Base-by-base conservation (phyloP, 2,797 vertebrate species). In the Acrossocheilus fasciatus region DNA sequence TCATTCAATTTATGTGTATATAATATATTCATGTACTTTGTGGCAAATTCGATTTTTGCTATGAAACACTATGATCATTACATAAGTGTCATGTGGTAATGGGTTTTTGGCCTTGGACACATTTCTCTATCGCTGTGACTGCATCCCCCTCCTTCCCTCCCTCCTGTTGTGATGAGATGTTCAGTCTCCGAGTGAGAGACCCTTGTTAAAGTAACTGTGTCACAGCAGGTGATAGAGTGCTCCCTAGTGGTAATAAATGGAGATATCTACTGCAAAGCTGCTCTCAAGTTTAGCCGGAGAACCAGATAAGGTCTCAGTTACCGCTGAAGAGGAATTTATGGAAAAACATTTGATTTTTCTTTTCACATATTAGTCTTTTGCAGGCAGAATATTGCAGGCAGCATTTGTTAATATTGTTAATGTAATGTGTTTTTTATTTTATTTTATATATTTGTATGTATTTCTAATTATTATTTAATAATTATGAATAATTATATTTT, bases 221-320 rank as follows among this genome's bases (percentile, higher is more conserved):
- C 6, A 34, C 6, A 66, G 66, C 30, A 82, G 70, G 86, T 62
- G 43, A 87, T 76, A 59, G 54, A 86, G 84, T 88, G 87, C 87
- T 83, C 90, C 84, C 85, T 77, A 87, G 87, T 81, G 88, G 90
- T 78, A 52, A 18, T 68, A 68, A 9, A 4, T 18, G 34, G 30
- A 68, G 15, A 36, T 36, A 36, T 18, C 64, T 9, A 17, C 41
- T 74, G n/a, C 72, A 83, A 78, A 66, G 62, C 34, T 79, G 43
- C 68, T 34, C 64, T 80, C 59, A 47, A 15, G 59, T 43, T 50
- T 41, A 79, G 75, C 69, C 15, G 20, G 12, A 75, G 74, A 73
- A 36, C 39, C 10, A 82, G 84, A 84, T 82, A 39, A 54, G n/a
- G 11, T 6, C 23, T 59, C 57, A 59, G 57, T 59, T 62, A 59